A percentile compares a stretch with the other conserved stretches of the same genome.
Conservation (phyloP, 2,113 vertebrate genomes). For the Haliaeetus leucogaster region DNA sequence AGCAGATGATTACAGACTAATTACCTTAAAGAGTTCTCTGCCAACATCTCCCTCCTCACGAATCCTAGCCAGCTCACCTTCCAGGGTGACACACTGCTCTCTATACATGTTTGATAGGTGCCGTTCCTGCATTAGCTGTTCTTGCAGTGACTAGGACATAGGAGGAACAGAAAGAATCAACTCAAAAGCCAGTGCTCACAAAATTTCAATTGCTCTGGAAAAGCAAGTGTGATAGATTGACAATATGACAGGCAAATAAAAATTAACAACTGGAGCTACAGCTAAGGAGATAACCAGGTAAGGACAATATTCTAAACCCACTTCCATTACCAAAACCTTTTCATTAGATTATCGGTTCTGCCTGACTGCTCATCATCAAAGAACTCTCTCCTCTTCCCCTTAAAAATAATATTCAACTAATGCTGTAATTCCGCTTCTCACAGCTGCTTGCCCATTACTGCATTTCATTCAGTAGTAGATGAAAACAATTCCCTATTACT, state of each 20-base stretch:
- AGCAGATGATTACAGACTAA: not conserved
- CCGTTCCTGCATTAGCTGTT: constrained; percentile 84
- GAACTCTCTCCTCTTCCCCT: not conserved
- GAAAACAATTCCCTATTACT: not conserved
- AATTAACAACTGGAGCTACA: not conserved
- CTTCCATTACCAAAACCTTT: not conserved
- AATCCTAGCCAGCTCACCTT: constrained; percentile 86
- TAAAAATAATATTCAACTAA: not conserved
- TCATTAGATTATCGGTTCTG: not conserved
- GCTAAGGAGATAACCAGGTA: not conserved
- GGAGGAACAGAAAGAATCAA: not conserved
- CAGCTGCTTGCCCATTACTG: not conserved
- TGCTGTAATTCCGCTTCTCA: not conserved
- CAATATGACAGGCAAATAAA: not conserved
- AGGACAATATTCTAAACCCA: not conserved
- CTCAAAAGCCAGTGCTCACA: not conserved
- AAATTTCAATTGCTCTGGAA: not conserved
- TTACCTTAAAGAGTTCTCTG: constrained; percentile 90
- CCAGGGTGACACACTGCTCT: constrained; percentile 88
- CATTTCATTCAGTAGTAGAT: not conserved
- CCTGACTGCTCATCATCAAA: not conserved
- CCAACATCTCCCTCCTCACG: constrained; percentile 86
- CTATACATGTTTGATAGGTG: constrained; percentile 88
- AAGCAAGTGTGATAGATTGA: not conserved
- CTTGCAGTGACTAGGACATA: constrained; percentile 75